Evolutionary conservation across 2,888 invertebrate species (phyloP).

Genomic region (Drosophila multiciliata): DNA sequence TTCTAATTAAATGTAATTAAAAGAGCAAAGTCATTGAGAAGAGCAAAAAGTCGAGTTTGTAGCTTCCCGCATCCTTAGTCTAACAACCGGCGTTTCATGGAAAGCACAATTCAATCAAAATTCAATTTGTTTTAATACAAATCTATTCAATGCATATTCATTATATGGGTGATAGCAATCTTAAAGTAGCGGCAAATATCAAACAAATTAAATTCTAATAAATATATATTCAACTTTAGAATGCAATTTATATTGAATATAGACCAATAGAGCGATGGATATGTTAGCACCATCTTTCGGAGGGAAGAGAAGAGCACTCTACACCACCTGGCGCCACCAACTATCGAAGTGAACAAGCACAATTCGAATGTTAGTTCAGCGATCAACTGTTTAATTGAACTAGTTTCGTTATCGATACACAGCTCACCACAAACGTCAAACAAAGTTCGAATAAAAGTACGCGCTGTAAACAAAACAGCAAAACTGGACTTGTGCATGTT

Average conservation of each 20-base stretch:
- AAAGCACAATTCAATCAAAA: slow-evolving; percentile 66
- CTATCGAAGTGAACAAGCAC: neutral
- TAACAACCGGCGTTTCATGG: slow-evolving; percentile 1
- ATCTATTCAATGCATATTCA: slow-evolving; percentile 63
- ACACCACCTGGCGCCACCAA: neutral
- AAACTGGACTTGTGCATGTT: neutral
- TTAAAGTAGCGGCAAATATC: slow-evolving; percentile 51
- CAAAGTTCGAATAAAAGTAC: slow-evolving; percentile 39
- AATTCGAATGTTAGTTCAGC: neutral
- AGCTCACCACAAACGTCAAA: slow-evolving; percentile 36
- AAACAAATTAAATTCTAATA: slow-evolving; percentile 61
- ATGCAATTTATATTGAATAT: slow-evolving; percentile 1
- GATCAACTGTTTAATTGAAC: slow-evolving; percentile 4
- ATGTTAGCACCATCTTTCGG: neutral
- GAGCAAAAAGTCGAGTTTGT: slow-evolving; percentile 28
- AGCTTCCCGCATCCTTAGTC: slow-evolving; percentile 46
- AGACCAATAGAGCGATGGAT: neutral
- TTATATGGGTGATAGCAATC: slow-evolving; percentile 29
- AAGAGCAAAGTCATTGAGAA: slow-evolving; percentile 41
- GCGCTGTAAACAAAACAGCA: neutral
- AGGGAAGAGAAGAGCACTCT: neutral
- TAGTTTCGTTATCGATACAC: slow-evolving; percentile 26
- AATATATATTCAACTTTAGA: slow-evolving; percentile 33
- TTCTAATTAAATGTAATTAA: slow-evolving; percentile 65
- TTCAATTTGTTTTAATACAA: slow-evolving; percentile 77